Percentiles rank a stretch among this genome's conserved stretches.
Conservation (phyloP, 2,797 vertebrate species). For the Characodon lateralis region DNA sequence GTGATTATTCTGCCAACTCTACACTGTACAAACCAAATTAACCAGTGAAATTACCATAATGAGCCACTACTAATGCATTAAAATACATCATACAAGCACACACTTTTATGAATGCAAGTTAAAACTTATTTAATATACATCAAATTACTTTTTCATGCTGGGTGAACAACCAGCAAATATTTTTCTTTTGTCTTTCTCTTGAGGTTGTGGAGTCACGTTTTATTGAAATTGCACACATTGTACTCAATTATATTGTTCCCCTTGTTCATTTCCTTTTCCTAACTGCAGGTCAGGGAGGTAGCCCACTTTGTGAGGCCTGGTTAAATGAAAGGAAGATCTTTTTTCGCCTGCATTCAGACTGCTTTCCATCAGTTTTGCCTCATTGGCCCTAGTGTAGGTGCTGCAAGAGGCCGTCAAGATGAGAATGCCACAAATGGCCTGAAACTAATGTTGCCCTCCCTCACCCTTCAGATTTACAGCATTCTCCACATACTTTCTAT, state of each 20-base stretch:
- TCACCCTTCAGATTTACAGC: constrained; percentile 69
- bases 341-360: constrained; percentile 57
- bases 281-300: constrained; percentile 40
- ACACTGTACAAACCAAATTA: constrained; percentile 26
- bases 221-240: constrained; percentile 38
- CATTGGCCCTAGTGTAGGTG: constrained; percentile 68
- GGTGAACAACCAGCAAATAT: constrained; percentile 24
- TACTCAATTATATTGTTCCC: constrained; percentile 51
- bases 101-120: constrained; percentile 37
- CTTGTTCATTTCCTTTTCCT: constrained; percentile 40
- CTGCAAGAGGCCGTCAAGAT: constrained; percentile 68
- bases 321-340: constrained; percentile 57
- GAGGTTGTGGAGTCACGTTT: constrained; percentile 33
- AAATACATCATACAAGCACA: constrained; percentile 39
- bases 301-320: constrained; percentile 49
- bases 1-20: constrained; percentile 18
- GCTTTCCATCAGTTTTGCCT: constrained; percentile 72
- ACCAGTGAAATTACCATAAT: constrained; percentile 31
- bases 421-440: constrained; percentile 78
- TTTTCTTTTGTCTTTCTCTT: constrained; percentile 18
- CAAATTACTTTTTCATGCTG: constrained; percentile 31
- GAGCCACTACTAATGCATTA: constrained; percentile 56
- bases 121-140: constrained; percentile 19
- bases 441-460: constrained; percentile 76
- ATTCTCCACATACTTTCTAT: constrained; percentile 50